Evolutionary conservation across 2,888 invertebrate species (phyloP).

Genomic region (Zonitis immaculata): DNA sequence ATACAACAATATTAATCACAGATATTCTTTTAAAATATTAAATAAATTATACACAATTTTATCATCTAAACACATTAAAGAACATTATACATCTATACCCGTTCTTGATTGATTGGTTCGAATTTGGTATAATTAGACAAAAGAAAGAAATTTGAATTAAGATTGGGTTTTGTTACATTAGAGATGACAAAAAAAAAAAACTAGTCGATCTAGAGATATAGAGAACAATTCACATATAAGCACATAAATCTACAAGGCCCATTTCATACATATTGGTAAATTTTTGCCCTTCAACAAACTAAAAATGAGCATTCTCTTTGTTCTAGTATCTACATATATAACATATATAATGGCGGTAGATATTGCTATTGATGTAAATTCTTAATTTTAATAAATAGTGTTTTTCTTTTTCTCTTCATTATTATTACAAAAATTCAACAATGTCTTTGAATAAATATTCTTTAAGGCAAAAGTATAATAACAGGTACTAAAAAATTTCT

Average conservation of each 20-base stretch:
- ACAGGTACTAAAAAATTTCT: slow-evolving; percentile 14
- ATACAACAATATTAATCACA: slow-evolving; percentile 1
- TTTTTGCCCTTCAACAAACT: no score
- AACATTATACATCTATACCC: slow-evolving; percentile 28
- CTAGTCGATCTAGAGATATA: no score
- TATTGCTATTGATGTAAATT: background rate
- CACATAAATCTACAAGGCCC: background rate
- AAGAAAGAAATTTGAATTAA: no score
- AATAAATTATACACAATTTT: no score
- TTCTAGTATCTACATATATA: no score
- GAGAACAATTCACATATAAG: background rate
- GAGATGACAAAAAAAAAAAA: no score
- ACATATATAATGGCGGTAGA: background rate
- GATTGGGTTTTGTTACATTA: no score
- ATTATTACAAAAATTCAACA: slow-evolving; percentile 4
- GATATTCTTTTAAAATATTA: background rate
- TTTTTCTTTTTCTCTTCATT: slow-evolving; percentile 1
- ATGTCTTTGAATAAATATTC: slow-evolving; percentile 7
- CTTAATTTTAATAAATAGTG: background rate
- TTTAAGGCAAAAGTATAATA: slow-evolving; percentile 10
- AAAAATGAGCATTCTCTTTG: no score
- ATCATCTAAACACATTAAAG: background rate
- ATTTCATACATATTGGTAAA: no score
- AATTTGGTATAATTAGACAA: slow-evolving; percentile 1
- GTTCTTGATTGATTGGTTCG: slow-evolving; percentile 31